These are phyloP conservation scores for Tympanoctomys barrerae DNA, from an alignment of 2,797 vertebrate genomes.

Conservation along the genomic window DNA sequence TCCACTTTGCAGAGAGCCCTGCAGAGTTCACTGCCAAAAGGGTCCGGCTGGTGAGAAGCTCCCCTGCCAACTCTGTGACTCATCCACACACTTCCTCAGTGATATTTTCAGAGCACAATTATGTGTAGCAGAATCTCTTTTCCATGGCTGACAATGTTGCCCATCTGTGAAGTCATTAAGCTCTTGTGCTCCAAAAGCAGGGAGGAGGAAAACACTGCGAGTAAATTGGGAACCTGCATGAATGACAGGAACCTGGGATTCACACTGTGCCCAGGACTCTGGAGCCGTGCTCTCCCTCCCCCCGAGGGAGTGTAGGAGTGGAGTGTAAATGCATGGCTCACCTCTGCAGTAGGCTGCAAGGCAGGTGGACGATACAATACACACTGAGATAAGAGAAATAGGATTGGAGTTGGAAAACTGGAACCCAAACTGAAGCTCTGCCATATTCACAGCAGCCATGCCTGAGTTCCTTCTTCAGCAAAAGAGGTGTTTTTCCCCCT, in stretches of 20 bases:
- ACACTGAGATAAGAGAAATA: slow-evolving; percentile 55
- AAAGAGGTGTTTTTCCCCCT: slow-evolving; percentile 46
- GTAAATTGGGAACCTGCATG: slow-evolving; percentile 80
- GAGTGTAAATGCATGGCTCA: not conserved
- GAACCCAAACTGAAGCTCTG: not conserved
- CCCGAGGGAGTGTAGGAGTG: not conserved
- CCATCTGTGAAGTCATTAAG: slow-evolving; percentile 88
- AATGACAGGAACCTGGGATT: slow-evolving; percentile 78
- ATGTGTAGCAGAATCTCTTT: slow-evolving; percentile 86
- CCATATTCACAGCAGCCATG: not conserved
- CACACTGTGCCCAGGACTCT: not conserved
- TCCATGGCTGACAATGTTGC: slow-evolving; percentile 85
- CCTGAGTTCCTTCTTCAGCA: not conserved
- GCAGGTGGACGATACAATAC: slow-evolving; percentile 54
- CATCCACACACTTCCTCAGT: slow-evolving; percentile 83
- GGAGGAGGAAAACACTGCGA: slow-evolving; percentile 78
- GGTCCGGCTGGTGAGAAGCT: slow-evolving; percentile 81
- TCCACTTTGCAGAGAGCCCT: slow-evolving; percentile 59
- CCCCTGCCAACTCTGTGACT: slow-evolving; percentile 85
- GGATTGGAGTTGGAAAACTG: not conserved
- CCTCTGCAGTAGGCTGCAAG: not conserved
- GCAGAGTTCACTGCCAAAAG: slow-evolving; percentile 78
- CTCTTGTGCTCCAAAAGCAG: slow-evolving; percentile 84
- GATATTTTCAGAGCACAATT: slow-evolving; percentile 88
- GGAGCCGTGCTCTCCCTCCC: not conserved